Percentiles rank a stretch among this genome's conserved stretches.
Evolutionary conservation across 2,113 vertebrate species (phyloP).

Genomic region (Fulmarus glacialis): DNA sequence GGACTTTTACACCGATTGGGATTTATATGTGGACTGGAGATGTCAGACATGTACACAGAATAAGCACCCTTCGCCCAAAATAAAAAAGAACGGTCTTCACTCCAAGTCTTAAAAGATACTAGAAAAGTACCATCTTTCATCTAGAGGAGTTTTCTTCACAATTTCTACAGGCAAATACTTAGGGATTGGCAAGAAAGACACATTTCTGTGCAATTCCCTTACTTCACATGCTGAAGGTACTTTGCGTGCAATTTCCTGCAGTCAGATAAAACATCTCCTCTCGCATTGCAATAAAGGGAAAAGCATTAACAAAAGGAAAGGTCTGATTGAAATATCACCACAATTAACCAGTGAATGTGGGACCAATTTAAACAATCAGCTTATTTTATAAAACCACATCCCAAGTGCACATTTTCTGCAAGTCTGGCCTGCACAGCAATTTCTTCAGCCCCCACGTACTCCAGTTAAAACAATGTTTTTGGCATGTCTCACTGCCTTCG

Average conservation of each 20-base stretch:
- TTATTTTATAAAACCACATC: background rate
- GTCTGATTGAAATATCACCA: background rate
- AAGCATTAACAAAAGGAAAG: background rate
- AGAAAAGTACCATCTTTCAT: background rate
- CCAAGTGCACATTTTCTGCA: background rate
- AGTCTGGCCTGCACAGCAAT: background rate
- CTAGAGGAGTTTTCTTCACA: background rate
- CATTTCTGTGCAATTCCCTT: background rate
- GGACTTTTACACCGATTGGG: accelerated
- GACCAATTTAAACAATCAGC: background rate
- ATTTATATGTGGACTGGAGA: background rate
- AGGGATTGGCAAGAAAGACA: background rate
- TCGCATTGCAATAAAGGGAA: background rate
- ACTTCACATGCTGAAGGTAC: background rate
- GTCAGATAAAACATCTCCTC: background rate
- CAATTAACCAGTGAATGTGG: background rate
- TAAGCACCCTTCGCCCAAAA: background rate
- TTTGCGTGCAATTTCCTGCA: background rate
- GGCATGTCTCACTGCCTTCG: background rate
- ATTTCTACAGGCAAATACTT: background rate
- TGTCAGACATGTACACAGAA: background rate
- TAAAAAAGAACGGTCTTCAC: background rate
- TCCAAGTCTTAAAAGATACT: background rate
- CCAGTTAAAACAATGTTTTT: background rate
- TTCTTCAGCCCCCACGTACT: background rate